These are phyloP conservation scores for Dendrocopos noguchii DNA, from an alignment of 2,113 vertebrate genomes.

Conservation along the genomic window DNA sequence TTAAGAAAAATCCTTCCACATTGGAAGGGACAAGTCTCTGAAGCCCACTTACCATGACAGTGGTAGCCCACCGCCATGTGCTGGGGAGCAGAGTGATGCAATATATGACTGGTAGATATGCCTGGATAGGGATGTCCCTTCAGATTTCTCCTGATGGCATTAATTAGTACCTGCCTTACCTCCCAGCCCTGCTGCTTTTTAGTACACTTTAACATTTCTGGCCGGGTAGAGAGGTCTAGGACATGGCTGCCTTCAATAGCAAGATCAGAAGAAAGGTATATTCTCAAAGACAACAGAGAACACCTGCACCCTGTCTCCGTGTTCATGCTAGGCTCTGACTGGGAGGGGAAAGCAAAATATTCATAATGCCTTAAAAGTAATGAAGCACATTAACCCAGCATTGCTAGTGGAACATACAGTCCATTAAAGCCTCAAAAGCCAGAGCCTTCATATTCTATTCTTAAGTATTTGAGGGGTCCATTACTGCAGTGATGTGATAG, in stretches of 20 bases:
- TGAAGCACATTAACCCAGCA: neutral
- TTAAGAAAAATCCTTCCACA: neutral
- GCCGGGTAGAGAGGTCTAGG: neutral
- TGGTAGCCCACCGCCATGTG: neutral
- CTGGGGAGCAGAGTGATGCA: neutral
- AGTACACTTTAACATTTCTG: neutral
- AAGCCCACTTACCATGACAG: neutral
- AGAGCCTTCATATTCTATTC: neutral
- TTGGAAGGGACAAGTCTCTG: neutral
- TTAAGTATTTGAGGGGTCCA: neutral
- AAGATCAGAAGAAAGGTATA: neutral
- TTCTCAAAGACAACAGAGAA: neutral
- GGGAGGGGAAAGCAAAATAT: neutral
- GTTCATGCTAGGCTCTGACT: neutral
- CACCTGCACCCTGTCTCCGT: neutral
- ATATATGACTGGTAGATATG: neutral
- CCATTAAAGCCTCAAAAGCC: neutral
- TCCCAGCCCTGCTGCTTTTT: neutral
- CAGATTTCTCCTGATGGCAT: neutral
- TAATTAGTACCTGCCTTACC: neutral
- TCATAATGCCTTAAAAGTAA: neutral
- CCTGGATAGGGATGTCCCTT: neutral
- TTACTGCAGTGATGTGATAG: neutral
- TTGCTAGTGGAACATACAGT: neutral
- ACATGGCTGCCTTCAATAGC: neutral